Percentiles rank a stretch among this genome's conserved stretches.
Conservation (phyloP, 2,113 vertebrate species). For the Strix aluco region DNA sequence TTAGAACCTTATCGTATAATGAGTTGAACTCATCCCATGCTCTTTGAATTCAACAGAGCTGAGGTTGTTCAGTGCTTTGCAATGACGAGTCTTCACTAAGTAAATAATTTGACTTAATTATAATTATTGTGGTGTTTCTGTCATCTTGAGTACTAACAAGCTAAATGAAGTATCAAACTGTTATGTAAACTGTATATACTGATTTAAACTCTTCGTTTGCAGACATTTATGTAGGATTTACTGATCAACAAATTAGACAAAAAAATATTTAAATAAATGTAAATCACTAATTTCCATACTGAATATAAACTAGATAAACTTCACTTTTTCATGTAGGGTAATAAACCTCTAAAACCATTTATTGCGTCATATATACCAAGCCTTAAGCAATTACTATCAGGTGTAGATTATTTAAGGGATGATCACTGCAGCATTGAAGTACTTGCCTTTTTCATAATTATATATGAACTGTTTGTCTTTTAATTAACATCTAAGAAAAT, state of each 20-base stretch:
- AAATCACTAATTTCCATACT: neutral
- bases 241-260: neutral
- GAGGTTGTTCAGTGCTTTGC: neutral
- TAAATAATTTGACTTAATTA: neutral
- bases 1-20: neutral
- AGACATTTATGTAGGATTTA: neutral
- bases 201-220: neutral
- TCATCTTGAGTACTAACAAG: neutral
- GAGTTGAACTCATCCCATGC: rapidly evolving
- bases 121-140: neutral
- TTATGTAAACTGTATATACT: neutral
- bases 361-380: neutral
- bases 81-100: neutral
- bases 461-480: neutral
- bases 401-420: neutral
- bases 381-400: neutral
- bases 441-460: neutral
- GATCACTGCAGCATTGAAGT: neutral
- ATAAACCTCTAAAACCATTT: neutral
- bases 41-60: neutral
- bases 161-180: neutral
- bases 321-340: neutral
- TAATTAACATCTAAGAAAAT: neutral
- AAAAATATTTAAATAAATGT: neutral
- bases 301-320: neutral